phyloP scores from a whole-genome alignment of 2,888 invertebrate genomes.

The Tanypteryx hageni region DNA sequence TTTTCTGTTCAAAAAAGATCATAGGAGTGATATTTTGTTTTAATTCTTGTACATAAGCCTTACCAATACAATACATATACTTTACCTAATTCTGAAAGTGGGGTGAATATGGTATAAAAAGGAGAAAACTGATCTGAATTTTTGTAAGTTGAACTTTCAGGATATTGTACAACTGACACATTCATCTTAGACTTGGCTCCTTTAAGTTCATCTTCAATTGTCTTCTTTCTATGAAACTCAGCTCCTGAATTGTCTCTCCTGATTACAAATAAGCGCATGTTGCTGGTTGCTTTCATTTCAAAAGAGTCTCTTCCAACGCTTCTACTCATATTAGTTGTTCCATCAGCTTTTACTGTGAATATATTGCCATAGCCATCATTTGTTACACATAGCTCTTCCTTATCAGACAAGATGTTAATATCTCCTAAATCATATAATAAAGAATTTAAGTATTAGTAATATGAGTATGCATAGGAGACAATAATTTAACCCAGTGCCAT shows the following conservation, averaged over 20 bases:
- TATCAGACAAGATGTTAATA: not conserved
- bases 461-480: too few relatives aligned
- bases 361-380: not conserved
- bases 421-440: too few relatives aligned
- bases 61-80: not conserved
- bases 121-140: not conserved
- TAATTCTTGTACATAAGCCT: not conserved
- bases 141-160: not conserved
- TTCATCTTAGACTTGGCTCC: not conserved
- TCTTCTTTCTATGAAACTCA: not conserved
- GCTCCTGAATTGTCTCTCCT: conserved; percentile 4
- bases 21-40: not conserved
- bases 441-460: too few relatives aligned
- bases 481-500: too few relatives aligned
- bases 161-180: not conserved
- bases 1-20: not conserved
- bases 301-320: not conserved
- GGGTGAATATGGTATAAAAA: not conserved
- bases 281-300: not conserved
- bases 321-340: not conserved
- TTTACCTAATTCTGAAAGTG: not conserved
- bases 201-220: not conserved
- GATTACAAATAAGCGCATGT: not conserved
- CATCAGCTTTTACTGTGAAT: not conserved
- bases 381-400: not conserved